phyloP scores from a whole-genome alignment of 2,113 vertebrate genomes.

The Alaudala cheleensis region DNA sequence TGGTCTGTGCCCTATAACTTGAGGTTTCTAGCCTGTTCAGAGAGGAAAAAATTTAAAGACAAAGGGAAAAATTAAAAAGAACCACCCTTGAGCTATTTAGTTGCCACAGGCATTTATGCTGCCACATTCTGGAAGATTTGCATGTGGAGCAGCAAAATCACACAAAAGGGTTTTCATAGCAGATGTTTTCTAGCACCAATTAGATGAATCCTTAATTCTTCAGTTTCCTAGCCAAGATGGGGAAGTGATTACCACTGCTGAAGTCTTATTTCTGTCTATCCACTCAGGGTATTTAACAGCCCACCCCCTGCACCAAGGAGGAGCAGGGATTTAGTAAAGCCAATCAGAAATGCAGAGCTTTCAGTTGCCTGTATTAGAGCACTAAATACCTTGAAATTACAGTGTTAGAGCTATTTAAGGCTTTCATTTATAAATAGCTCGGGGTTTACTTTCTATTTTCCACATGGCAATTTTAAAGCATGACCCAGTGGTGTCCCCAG shows the following conservation, averaged over 20 bases:
- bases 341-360: slow-evolving; percentile 15
- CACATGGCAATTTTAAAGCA: not conserved
- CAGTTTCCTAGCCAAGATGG: not conserved
- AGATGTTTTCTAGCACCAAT: not conserved
- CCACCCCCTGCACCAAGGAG: not conserved
- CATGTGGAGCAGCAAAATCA: not conserved
- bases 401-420: not conserved
- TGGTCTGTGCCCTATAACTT: not conserved
- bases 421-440: not conserved
- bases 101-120: not conserved
- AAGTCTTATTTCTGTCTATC: slow-evolving; percentile 8
- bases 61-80: not conserved
- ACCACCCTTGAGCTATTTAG: not conserved
- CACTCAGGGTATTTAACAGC: slow-evolving; percentile 9
- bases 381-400: not conserved
- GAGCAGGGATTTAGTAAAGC: slow-evolving; percentile 20
- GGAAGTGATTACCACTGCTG: not conserved
- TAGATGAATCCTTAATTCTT: not conserved
- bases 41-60: too few species aligned
- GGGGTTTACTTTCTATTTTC: not conserved
- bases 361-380: not conserved
- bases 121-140: not conserved
- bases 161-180: not conserved
- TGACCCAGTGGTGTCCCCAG: not conserved
- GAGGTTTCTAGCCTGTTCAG: fast-evolving